A percentile compares a stretch with the other conserved stretches of the same genome.
These are phyloP conservation scores for Chironomus striatipennis DNA, from an alignment of 1,140 invertebrate species.

Conservation along the genomic window DNA sequence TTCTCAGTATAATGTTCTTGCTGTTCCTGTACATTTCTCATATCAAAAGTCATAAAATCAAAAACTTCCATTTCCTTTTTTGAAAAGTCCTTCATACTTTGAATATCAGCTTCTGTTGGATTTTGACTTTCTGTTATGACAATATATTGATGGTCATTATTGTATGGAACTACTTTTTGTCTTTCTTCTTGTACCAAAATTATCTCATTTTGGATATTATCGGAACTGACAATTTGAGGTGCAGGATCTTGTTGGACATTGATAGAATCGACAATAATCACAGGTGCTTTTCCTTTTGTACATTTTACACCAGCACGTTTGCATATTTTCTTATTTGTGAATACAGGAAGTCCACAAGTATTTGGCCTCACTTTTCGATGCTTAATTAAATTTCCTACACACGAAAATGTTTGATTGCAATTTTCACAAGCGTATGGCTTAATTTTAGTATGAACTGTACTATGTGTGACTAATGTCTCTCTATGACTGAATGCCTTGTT, in stretches of 20 bases:
- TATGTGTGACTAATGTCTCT: constrained; percentile 43
- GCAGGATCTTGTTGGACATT: constrained; percentile 10
- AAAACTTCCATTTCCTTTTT: constrained; percentile 19
- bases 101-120: neutral
- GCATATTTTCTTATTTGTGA: constrained; percentile 26
- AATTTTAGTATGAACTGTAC: constrained; percentile 44
- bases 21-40: neutral
- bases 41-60: neutral
- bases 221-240: neutral
- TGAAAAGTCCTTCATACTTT: neutral
- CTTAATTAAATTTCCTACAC: constrained; percentile 40
- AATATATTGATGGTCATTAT: constrained; percentile 10
- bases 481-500: constrained; percentile 44
- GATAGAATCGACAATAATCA: neutral
- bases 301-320: constrained; percentile 28
- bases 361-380: constrained; percentile 39
- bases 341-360: constrained; percentile 38
- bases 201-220: neutral
- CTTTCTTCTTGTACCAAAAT: neutral
- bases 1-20: neutral
- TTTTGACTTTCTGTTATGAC: neutral
- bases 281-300: constrained; percentile 27
- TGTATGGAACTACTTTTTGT: neutral
- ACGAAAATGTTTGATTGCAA: constrained; percentile 40
- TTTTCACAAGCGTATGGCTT: constrained; percentile 40